Conservation (phyloP, 2,113 vertebrate species). For the Cynocephalus volans region DNA sequence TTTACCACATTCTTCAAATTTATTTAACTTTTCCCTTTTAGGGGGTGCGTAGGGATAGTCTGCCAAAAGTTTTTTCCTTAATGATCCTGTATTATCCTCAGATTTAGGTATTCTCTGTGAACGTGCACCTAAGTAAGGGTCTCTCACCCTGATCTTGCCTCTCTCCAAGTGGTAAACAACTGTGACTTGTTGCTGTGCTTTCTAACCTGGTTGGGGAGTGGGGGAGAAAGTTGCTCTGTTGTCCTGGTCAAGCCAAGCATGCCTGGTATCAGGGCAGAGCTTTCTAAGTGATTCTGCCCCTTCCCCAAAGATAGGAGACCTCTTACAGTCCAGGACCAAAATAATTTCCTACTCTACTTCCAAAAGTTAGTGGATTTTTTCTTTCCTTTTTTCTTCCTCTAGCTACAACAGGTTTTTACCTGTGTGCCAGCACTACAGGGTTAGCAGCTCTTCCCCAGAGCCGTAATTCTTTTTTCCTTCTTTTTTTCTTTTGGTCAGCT, state of each 20-base stretch:
- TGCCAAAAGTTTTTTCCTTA: background rate
- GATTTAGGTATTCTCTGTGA: background rate
- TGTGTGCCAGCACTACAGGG: background rate
- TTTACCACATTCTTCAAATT: constrained; percentile 2
- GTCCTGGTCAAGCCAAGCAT: background rate
- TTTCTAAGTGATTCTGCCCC: background rate
- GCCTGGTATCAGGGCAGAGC: background rate
- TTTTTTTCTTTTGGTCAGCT: too few species aligned
- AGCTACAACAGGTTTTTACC: background rate
- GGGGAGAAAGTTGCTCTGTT: background rate
- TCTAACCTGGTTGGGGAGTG: background rate
- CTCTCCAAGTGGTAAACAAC: background rate
- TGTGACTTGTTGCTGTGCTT: background rate
- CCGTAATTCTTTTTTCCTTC: background rate
- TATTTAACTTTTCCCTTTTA: background rate
- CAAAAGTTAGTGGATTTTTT: background rate
- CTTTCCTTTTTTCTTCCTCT: background rate
- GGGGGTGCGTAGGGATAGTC: background rate
- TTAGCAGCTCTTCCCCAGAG: background rate
- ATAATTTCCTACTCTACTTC: background rate
- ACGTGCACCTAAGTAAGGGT: background rate
- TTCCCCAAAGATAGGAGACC: background rate
- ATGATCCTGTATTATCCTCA: background rate
- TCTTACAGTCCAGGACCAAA: background rate
- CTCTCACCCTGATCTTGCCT: background rate